Conservation (phyloP, 2,888 invertebrate species). For the Ectemnius cavifrons region DNA sequence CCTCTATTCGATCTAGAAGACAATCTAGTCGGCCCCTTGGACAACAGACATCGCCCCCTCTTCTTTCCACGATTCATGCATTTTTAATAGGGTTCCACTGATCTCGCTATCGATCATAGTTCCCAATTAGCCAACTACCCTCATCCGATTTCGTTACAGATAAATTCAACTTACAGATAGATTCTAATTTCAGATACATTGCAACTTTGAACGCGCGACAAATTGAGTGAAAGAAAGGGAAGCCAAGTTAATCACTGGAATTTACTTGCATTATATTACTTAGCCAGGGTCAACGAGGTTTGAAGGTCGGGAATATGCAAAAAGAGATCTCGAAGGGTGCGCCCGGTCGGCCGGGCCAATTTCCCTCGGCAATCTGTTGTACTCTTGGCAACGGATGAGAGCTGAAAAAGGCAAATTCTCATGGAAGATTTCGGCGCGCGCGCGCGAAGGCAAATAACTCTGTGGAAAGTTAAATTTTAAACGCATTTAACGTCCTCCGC, state of each 20-base stretch:
- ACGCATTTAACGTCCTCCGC: constrained; percentile 61
- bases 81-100: constrained; percentile 49
- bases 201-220: no score
- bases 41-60: neutral
- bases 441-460: constrained; percentile 34
- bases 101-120: constrained; percentile 11
- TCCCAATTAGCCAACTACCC: neutral
- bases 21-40: constrained; percentile 18
- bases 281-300: constrained; percentile 12
- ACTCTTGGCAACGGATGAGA: constrained; percentile 20
- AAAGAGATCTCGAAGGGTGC: constrained; percentile 7
- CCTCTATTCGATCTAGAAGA: constrained; percentile 42
- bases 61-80: constrained; percentile 45
- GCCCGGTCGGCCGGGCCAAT: constrained; percentile 16
- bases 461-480: constrained; percentile 65
- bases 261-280: neutral
- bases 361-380: constrained; percentile 49
- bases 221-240: no score
- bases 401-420: constrained; percentile 52
- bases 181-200: no score
- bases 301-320: constrained; percentile 29
- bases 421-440: constrained; percentile 47
- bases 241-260: no score
- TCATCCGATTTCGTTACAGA: neutral
- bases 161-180: no score